Evolutionary conservation across 2,113 vertebrate species (phyloP), one percentile per base, ranked within the genome.

Genomic region (Synchiropus splendidus): DNA sequence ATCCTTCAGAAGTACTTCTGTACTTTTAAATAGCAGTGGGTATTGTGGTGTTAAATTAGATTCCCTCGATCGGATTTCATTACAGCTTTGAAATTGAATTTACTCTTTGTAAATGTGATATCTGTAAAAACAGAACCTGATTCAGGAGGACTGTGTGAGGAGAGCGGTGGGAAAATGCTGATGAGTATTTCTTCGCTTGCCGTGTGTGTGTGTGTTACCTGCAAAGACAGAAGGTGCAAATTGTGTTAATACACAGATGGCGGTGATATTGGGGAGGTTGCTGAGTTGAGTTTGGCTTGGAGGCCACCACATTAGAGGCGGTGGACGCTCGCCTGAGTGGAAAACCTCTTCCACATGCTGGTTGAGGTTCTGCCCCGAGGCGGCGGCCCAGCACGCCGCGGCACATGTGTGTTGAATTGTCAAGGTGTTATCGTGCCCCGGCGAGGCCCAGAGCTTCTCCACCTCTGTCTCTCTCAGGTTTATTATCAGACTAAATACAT

Each of bases 351-450:
- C 78, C 81, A 79, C 76, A 81, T 82, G 75, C 61, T 43, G 54
- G 56, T 1, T 9, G 54, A 51, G 58, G 48, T 46, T 45, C 42
- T 57, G 63, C 63, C 79, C 78, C 48, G 39, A 50, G 78, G 83
- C 76, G 48, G 61, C 40, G 45, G 74, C 58, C 69, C 64, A 51
- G 71, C 73, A 46, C 39, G 48, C 44, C 47, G 49, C 30, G 6
- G 49, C 67, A 81, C 81, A 84, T 77, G 63, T 86, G 84, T 64
- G 62, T 79, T 74, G 65, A 72, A 82, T 84, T 84, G 79, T 58
- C 31, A 56, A 79, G 67, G 78, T 78, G 80, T 82, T 81, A 65
- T 78, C 48, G 16, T 65, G 63, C 46, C 59, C 64, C 44, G 73
- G 57, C 48, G n/a, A 57, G 51, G 44, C 62, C 62, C 42, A 2